Evolutionary conservation across 2,888 invertebrate genomes (phyloP), one percentile per base, ranked within the genome.

Genomic region (Dryomyza anilis): DNA sequence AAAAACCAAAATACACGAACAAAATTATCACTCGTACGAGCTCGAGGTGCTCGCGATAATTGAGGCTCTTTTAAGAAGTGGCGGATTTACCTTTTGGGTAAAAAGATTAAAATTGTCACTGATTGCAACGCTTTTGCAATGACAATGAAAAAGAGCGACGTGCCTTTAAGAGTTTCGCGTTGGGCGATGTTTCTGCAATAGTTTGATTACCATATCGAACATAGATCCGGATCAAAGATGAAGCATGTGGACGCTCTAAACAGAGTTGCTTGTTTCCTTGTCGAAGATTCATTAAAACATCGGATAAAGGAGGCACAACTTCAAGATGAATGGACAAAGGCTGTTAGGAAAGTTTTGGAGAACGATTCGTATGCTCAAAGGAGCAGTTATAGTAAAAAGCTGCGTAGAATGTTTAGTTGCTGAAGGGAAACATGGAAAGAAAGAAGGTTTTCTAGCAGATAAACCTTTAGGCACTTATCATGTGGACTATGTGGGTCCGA

Each of bases 401-500:
- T 72, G 72, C 29, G 53, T 70, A 12, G 52, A 63, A 8, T 71
- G 69, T 45, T 66, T 69, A 14, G n/a, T n/a, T n/a, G n/a, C n/a
- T n/a, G n/a, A n/a, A n/a, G n/a, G n/a, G n/a, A n/a, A n/a, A n/a
- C n/a, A n/a, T n/a, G n/a, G n/a, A n/a, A n/a, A n/a, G n/a, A n/a
- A n/a, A n/a, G n/a, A n/a, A n/a, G n/a, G n/a, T n/a, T n/a, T n/a
- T n/a, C n/a, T n/a, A n/a, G n/a, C 50, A 70, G 56, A 62, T 74
- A 71, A 56, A 81, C 59, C 62, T 36, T 1, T 80, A 80, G 50
- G 72, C 4, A 79, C 78, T 0, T 74, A 70, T 6, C 78, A 81
- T 48, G 48, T 77, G 5, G 80, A 81, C 39, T 81, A 82, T 46
- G 39, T 82, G 2, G 80, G 80, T 1, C 79, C 79, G 3, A 45